phyloP scores from a whole-genome alignment of 2,113 vertebrate species.

The Galeopterus variegatus region DNA sequence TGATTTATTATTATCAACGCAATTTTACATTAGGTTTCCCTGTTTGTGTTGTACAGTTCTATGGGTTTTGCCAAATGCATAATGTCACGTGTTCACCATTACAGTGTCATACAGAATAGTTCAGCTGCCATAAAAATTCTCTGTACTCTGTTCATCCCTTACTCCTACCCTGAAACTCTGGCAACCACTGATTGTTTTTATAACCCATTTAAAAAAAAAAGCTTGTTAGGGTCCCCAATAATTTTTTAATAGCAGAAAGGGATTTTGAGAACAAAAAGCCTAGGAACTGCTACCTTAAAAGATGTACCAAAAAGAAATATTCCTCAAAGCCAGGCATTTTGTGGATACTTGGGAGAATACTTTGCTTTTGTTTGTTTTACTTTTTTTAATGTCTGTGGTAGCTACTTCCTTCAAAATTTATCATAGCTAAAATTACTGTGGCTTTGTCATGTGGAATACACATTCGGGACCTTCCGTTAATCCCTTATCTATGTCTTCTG shows the following conservation, averaged over 20 bases:
- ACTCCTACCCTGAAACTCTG: no score
- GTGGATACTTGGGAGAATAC: not conserved
- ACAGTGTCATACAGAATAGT: no score
- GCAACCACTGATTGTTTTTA: no score
- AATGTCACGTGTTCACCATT: no score
- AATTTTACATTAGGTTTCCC: no score
- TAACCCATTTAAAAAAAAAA: not conserved
- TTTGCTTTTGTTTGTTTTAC: not conserved
- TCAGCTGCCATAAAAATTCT: no score
- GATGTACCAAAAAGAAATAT: not conserved
- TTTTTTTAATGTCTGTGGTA: not conserved
- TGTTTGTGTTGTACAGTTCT: no score
- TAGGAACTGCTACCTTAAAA: not conserved
- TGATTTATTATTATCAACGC: no score
- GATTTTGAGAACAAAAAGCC: constrained; percentile 5
- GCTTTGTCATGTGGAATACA: not conserved
- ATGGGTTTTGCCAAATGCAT: no score
- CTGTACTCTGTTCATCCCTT: no score
- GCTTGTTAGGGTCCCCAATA: not conserved
- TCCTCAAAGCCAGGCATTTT: not conserved
- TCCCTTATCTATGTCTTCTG: not conserved
- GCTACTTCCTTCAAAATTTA: constrained; percentile 22
- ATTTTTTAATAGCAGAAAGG: not conserved
- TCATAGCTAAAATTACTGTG: not conserved
- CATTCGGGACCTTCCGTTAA: not conserved